phyloP scores from a whole-genome alignment of 2,113 vertebrate species.

The Microtus ochrogaster region DNA sequence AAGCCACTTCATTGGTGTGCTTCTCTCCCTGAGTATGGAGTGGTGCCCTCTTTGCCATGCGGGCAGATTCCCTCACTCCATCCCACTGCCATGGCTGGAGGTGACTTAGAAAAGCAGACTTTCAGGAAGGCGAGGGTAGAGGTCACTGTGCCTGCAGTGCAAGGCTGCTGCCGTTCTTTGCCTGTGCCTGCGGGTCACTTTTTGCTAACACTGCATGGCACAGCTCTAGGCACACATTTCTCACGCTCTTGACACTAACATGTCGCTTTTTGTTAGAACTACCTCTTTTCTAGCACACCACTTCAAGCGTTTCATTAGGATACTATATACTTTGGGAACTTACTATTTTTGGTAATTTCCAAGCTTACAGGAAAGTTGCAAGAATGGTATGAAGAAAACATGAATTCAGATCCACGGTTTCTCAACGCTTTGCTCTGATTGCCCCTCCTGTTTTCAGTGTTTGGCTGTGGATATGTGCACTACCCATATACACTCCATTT shows the following conservation, averaged over 20 bases:
- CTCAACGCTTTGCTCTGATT: neutral
- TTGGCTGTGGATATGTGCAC: fast-evolving
- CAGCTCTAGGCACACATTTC: neutral
- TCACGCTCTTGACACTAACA: neutral
- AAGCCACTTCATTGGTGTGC: neutral
- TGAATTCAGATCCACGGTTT: neutral
- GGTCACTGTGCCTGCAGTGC: neutral
- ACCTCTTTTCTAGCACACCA: neutral
- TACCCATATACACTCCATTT: neutral
- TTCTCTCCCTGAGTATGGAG: neutral
- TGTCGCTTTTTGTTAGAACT: neutral
- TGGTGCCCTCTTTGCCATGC: neutral
- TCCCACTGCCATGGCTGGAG: neutral
- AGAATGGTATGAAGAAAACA: neutral
- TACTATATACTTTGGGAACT: neutral
- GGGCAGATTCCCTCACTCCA: neutral
- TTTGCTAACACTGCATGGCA: neutral
- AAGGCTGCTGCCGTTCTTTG: neutral
- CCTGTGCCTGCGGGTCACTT: neutral
- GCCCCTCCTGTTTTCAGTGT: neutral
- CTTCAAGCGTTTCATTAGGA: neutral
- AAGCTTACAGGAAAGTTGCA: neutral
- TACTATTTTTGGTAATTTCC: constrained; percentile 26
- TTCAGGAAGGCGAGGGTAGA: neutral
- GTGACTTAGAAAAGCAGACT: constrained; percentile 7